These are phyloP conservation scores for Dendrocopos noguchii DNA, from an alignment of 2,113 vertebrate genomes.

Conservation along the genomic window DNA sequence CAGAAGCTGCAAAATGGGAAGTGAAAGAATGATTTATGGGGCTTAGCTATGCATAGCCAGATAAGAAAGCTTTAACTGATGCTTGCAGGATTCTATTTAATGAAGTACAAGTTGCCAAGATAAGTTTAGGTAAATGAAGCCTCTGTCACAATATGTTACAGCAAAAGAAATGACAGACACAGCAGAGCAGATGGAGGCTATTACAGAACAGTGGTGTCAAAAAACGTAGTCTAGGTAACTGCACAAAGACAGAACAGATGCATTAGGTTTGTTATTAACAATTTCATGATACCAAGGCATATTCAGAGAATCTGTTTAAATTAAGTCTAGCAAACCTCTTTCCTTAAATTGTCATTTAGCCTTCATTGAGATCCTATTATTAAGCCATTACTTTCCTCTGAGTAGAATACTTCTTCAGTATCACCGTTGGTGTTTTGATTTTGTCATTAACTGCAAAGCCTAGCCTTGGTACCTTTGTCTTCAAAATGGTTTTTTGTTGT, in stretches of 20 bases:
- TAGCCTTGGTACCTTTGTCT: slow-evolving; percentile 10
- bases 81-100: slow-evolving; percentile 80
- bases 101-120: slow-evolving; percentile 84
- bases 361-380: slow-evolving; percentile 36
- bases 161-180: slow-evolving; percentile 78
- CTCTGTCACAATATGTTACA: slow-evolving; percentile 80
- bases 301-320: slow-evolving; percentile 71
- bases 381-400: slow-evolving; percentile 41
- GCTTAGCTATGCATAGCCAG: slow-evolving; percentile 77
- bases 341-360: slow-evolving; percentile 68
- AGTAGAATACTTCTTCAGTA: slow-evolving; percentile 1
- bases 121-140: slow-evolving; percentile 84
- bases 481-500: background rate
- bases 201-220: slow-evolving; percentile 76
- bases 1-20: slow-evolving; percentile 77
- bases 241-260: slow-evolving; percentile 74
- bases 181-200: slow-evolving; percentile 79
- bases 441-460: slow-evolving; percentile 35
- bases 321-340: slow-evolving; percentile 61
- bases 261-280: slow-evolving; percentile 73
- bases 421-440: background rate
- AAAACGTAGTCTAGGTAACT: slow-evolving; percentile 77
- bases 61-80: slow-evolving; percentile 83
- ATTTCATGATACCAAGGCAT: slow-evolving; percentile 62
- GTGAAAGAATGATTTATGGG: slow-evolving; percentile 86